Percentiles rank a stretch among this genome's conserved stretches.
phyloP scores from a whole-genome alignment of 1,140 invertebrate genomes.

The Aporrectodea caliginosa region DNA sequence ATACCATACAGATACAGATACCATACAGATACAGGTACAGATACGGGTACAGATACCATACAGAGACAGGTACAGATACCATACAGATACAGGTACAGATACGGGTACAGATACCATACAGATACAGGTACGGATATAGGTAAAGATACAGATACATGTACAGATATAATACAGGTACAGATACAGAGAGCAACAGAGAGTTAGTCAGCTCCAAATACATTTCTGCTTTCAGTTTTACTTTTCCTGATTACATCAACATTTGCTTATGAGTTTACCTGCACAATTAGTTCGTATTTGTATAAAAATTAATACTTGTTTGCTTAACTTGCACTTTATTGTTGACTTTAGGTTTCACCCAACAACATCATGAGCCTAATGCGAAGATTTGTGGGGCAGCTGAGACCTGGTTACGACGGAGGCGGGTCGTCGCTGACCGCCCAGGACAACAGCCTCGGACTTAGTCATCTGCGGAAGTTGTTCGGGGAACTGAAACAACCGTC shows the following conservation, averaged over 20 bases:
- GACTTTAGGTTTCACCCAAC: too few relatives aligned
- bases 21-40: too few relatives aligned
- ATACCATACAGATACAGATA: too few relatives aligned
- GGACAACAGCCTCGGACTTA: slow-evolving; percentile 69
- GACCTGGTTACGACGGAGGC: background rate
- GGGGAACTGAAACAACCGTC: slow-evolving; percentile 84
- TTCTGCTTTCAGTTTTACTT: too few relatives aligned
- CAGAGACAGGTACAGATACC: too few relatives aligned
- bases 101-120: background rate
- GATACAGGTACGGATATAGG: background rate
- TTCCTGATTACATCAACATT: too few relatives aligned
- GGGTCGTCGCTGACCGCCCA: slow-evolving; percentile 35
- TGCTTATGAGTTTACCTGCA: too few relatives aligned
- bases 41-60: too few relatives aligned
- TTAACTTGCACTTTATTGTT: too few relatives aligned
- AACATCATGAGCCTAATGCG: slow-evolving; percentile 45
- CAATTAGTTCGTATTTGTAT: too few relatives aligned
- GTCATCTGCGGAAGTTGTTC: slow-evolving; percentile 93
- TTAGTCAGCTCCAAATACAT: too few relatives aligned
- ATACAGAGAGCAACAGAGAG: background rate
- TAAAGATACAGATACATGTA: background rate
- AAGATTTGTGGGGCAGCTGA: slow-evolving; percentile 38
- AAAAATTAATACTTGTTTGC: too few relatives aligned
- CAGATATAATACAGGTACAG: background rate
- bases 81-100: background rate